Evolutionary conservation across 2,888 invertebrate genomes (phyloP), one percentile per base, ranked within the genome.

Genomic region (Lepetodrilus schrolli): DNA sequence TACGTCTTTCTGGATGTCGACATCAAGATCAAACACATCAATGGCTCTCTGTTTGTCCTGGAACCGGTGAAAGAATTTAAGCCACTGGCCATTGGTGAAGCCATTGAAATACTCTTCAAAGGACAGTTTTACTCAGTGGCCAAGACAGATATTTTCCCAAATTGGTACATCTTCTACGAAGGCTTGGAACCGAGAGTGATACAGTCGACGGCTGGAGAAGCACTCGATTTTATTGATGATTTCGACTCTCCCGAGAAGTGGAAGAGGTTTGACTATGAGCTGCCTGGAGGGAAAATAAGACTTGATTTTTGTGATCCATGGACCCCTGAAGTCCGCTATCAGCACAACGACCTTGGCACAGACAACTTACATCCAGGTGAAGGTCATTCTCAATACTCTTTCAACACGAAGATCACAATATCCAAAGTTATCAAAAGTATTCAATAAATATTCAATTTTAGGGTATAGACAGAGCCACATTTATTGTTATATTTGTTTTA

Each of bases 91-190:
- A 78, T 80, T 50, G 83, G 83, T n/a, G 82, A 85, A 4, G 72
- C 76, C 1, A 0, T 86, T 10, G 76, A 74, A 30, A 80, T 86
- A 4, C 70, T 78, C 4, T 84, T 86, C 65, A 81, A 81, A 66
- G 86, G 82, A 43, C 83, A 87, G 75, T 81, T 82, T 75, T 86
- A 83, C 75, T 85, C 85, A 20, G 83, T 86, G 10, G 83, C 86
- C n/a, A 78, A 82, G 47, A 82, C 82, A 23, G 86, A 87, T 73
- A 66, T 85, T 8, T 77, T 86, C 76, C 87, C 87, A 10, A 87
- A 87, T 51, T 87, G 87, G 87, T 87, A 86, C 70, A 74, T 87
- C 2, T 69, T 78, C 21, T 77, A 77, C 47, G 82, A 82, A 3
- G 82, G 78, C 21, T 70, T 84, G 3, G 72, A 79, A 58, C 86